phyloP scores from a whole-genome alignment of 2,888 invertebrate genomes.

The Agrotis puta region DNA sequence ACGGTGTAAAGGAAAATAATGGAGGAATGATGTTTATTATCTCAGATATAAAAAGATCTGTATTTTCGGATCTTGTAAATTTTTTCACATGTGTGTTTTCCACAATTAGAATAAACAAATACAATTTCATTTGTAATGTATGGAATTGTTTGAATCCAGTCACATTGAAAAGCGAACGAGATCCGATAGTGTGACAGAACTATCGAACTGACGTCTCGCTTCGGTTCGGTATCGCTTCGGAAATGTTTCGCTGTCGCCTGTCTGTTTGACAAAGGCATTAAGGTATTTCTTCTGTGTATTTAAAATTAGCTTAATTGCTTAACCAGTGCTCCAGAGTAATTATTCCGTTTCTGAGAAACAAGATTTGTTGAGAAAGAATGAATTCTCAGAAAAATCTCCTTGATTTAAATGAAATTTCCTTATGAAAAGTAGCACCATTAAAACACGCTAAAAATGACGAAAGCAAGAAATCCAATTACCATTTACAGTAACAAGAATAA shows the following conservation, averaged over 20 bases:
- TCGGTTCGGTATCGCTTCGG: no score
- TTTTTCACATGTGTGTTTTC: no score
- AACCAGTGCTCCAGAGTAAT: background rate
- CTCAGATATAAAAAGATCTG: background rate
- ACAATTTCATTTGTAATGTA: no score
- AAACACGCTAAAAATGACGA: background rate
- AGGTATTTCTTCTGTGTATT: no score
- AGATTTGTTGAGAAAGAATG: background rate
- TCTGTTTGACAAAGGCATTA: no score
- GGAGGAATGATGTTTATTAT: constrained; percentile 7
- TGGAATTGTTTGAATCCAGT: no score
- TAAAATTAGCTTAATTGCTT: background rate
- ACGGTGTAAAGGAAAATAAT: constrained; percentile 6
- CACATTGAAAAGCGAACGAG: no score
- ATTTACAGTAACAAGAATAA: background rate
- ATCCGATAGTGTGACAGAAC: no score
- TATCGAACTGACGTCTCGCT: no score
- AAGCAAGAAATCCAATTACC: background rate
- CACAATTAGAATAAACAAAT: no score
- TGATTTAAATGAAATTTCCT: background rate
- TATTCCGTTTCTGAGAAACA: background rate
- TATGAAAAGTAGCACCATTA: background rate
- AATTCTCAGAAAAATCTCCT: background rate
- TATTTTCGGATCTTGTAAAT: no score
- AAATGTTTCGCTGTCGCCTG: no score